A percentile compares a stretch with the other conserved stretches of the same genome.
Conservation (phyloP, 2,113 vertebrate species). For the Collichthys lucidus region DNA sequence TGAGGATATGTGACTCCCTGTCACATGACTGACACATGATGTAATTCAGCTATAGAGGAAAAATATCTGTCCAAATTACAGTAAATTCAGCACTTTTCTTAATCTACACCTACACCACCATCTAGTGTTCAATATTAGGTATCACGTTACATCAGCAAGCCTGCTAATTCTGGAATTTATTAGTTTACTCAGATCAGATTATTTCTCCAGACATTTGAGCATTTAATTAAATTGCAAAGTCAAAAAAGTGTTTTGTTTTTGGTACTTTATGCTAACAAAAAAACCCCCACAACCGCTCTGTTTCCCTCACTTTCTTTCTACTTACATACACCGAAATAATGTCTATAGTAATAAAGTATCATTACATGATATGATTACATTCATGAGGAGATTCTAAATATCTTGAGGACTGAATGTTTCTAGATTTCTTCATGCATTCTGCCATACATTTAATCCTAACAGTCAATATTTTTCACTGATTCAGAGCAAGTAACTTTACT, state of each 20-base stretch:
- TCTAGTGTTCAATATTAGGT: background rate
- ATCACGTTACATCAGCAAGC: background rate
- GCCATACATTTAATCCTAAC: background rate
- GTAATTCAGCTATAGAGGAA: background rate
- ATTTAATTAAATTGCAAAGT: too few species aligned
- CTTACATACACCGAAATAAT: background rate
- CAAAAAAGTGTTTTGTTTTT: background rate
- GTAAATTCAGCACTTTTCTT: background rate
- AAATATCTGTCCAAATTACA: background rate
- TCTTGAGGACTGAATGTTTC: background rate
- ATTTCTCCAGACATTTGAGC: too few species aligned
- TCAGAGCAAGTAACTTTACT: background rate
- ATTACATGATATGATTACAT: too few species aligned
- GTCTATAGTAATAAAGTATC: too few species aligned
- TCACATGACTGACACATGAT: background rate
- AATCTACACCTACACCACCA: background rate
- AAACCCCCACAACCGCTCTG: too few species aligned
- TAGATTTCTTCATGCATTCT: background rate
- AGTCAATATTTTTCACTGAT: background rate
- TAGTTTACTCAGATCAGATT: too few species aligned
- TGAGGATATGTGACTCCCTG: background rate
- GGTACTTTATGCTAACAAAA: background rate
- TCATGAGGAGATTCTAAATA: background rate
- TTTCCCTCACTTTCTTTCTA: background rate
- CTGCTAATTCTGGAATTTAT: background rate